Percentiles rank a stretch among this genome's conserved stretches.
phyloP scores from a whole-genome alignment of 2,113 vertebrate species.

The Rana temporaria region DNA sequence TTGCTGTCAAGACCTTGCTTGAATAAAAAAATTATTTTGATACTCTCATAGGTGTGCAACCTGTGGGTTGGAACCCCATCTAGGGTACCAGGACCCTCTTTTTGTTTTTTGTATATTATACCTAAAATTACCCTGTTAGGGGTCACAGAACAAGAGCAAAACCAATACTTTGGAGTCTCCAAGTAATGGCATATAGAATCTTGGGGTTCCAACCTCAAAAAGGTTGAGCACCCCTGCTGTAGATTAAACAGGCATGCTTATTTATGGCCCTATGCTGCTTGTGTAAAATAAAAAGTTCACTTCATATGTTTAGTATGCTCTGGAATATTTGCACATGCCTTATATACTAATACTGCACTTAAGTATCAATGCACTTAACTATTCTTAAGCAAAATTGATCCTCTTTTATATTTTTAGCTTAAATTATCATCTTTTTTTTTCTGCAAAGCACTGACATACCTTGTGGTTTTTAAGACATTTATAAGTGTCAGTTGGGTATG shows the following conservation, averaged over 20 bases:
- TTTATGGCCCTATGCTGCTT: not conserved
- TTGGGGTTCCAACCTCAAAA: too few species aligned
- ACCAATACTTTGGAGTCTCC: too few species aligned
- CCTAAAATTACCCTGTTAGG: too few species aligned
- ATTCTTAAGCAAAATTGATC: constrained; percentile 1
- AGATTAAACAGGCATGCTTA: not conserved
- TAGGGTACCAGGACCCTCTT: too few species aligned
- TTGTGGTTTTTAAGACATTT: not conserved
- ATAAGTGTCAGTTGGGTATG: not conserved
- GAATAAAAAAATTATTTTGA: too few species aligned
- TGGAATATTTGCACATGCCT: constrained; percentile 44
- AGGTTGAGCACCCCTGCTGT: not conserved
- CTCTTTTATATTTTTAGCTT: constrained; percentile 10
- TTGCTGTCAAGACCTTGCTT: not conserved
- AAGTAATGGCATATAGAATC: too few species aligned
- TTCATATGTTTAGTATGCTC: constrained; percentile 15
- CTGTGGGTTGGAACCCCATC: too few species aligned
- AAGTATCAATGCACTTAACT: constrained; percentile 48
- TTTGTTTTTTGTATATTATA: too few species aligned
- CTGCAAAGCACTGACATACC: not conserved
- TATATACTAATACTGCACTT: constrained; percentile 45
- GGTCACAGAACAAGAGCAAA: too few species aligned
- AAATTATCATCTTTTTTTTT: not conserved
- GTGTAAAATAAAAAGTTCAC: constrained; percentile 12
- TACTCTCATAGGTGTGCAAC: not conserved